phyloP scores from a whole-genome alignment of 1,140 invertebrate genomes.

The Tetragonula clypearis region DNA sequence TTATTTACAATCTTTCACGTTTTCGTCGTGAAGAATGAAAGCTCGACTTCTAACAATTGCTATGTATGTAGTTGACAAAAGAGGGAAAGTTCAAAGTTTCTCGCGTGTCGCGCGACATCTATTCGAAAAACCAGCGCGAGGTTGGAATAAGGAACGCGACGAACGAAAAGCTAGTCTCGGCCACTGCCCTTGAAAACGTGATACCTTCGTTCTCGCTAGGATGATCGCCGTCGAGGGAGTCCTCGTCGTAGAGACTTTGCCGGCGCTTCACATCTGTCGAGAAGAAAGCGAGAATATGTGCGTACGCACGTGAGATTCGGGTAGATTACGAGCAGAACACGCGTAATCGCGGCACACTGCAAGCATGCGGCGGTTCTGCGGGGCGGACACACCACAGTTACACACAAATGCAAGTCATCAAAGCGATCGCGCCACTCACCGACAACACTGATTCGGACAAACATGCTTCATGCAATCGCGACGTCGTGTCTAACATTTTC shows the following conservation, averaged over 20 bases:
- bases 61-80: too few species aligned
- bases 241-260: slow-evolving; percentile 79
- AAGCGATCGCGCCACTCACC: slow-evolving; percentile 7
- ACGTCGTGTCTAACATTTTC: neutral
- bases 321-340: slow-evolving; percentile 45
- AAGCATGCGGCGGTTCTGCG: slow-evolving; percentile 26
- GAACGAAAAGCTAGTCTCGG: slow-evolving; percentile 14
- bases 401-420: neutral
- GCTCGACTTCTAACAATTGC: neutral
- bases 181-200: slow-evolving; percentile 62
- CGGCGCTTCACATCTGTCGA: slow-evolving; percentile 80
- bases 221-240: slow-evolving; percentile 80
- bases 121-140: neutral
- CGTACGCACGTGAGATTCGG: slow-evolving; percentile 65
- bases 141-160: neutral
- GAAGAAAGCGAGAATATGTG: slow-evolving; percentile 73
- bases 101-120: too few species aligned
- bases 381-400: neutral
- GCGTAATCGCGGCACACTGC: slow-evolving; percentile 37
- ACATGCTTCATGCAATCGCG: slow-evolving; percentile 44
- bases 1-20: neutral
- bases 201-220: slow-evolving; percentile 79
- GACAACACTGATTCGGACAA: neutral
- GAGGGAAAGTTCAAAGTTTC: too few species aligned
- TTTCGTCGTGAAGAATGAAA: neutral